Evolutionary conservation across 2,113 vertebrate genomes (phyloP).

Genomic region (Lepisosteus oculatus): DNA sequence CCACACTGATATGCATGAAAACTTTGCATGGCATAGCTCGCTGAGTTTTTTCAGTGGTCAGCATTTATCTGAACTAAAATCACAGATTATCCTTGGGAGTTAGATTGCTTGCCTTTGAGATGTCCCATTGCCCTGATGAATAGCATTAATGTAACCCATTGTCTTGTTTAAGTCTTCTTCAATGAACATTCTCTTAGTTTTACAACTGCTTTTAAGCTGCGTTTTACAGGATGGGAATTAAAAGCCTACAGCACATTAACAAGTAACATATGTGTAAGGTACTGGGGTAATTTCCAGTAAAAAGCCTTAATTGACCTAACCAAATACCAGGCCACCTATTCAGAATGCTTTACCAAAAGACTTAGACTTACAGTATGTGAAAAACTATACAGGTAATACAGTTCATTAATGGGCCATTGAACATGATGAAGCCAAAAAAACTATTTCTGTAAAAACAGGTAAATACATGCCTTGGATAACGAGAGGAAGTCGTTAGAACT

Average conservation of each 20-base stretch:
- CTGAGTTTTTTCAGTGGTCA: too few relatives aligned
- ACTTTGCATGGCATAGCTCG: too few relatives aligned
- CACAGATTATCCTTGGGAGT: background rate
- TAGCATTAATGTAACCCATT: background rate
- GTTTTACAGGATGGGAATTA: background rate
- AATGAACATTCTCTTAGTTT: background rate
- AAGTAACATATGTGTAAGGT: background rate
- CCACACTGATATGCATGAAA: too few relatives aligned
- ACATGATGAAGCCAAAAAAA: constrained; percentile 10
- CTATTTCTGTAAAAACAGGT: constrained; percentile 1
- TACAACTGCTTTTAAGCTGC: background rate
- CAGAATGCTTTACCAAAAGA: background rate
- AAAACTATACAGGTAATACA: constrained; percentile 14
- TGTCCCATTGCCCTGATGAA: background rate
- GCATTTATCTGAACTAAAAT: constrained; percentile 1
- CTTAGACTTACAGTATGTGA: constrained; percentile 3
- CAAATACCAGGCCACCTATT: constrained; percentile 8
- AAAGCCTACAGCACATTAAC: background rate
- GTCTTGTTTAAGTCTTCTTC: background rate
- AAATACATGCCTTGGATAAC: background rate
- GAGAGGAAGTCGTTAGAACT: background rate
- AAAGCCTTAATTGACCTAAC: constrained; percentile 3
- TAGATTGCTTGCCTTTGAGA: background rate
- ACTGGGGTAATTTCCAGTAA: constrained; percentile 13
- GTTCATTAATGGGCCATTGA: constrained; percentile 17